These are phyloP conservation scores for Fukomys damarensis DNA, from an alignment of 2,113 vertebrate genomes.

Conservation along the genomic window DNA sequence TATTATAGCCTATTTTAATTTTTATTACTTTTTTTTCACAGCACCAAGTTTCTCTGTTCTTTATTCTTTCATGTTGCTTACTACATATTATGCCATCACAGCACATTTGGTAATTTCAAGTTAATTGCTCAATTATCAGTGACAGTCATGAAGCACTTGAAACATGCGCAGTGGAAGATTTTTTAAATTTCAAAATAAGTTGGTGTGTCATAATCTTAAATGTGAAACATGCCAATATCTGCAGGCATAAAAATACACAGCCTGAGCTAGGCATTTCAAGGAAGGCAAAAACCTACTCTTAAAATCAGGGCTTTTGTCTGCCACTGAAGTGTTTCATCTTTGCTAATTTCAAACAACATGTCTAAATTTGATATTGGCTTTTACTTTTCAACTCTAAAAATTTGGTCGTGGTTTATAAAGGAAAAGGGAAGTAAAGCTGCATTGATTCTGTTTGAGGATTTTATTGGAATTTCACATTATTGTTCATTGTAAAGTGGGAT, in stretches of 20 bases:
- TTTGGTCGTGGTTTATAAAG: conserved; percentile 28
- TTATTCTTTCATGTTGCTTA: conserved; percentile 89
- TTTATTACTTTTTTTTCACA: conserved; percentile 86
- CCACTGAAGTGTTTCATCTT: conserved; percentile 72
- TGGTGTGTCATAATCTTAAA: conserved; percentile 90
- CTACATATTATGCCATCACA: conserved; percentile 89
- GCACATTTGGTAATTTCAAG: conserved; percentile 89
- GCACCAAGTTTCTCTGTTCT: conserved; percentile 86
- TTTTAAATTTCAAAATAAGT: conserved; percentile 90
- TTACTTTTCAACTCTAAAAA: conserved; percentile 63
- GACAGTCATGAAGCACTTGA: conserved; percentile 90
- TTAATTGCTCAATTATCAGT: conserved; percentile 92
- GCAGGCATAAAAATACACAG: conserved; percentile 83
- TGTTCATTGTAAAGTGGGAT: conserved; percentile 34
- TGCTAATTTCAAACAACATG: conserved; percentile 57
- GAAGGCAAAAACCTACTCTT: conserved; percentile 79
- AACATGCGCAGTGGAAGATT: conserved; percentile 88
- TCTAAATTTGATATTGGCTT: conserved; percentile 72
- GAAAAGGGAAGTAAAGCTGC: conserved; percentile 62
- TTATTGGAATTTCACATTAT: conserved; percentile 37
- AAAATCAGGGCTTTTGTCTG: conserved; percentile 77
- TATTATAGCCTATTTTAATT: conserved; percentile 87
- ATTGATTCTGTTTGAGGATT: conserved; percentile 52
- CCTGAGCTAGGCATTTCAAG: conserved; percentile 85
- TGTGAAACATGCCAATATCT: conserved; percentile 88